Conservation (phyloP, 2,113 vertebrate genomes). For the Pelecanoides urinatrix region DNA sequence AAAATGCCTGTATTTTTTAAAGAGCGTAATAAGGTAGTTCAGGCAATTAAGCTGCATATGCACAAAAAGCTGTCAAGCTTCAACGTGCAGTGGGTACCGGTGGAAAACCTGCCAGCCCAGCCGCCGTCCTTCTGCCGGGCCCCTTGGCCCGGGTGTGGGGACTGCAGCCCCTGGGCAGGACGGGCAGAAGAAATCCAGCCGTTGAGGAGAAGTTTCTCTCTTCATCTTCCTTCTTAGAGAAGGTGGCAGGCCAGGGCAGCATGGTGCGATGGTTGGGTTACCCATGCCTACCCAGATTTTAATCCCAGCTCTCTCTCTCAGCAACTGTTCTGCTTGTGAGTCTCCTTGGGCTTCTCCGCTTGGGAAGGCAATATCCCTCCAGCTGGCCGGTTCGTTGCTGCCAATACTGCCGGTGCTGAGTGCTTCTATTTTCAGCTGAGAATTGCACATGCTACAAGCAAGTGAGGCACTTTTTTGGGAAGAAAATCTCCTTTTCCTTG, state of each 20-base stretch:
- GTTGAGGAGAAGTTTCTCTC: background rate
- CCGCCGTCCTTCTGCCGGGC: fast-evolving
- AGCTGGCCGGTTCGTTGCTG: background rate
- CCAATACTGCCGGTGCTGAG: fast-evolving
- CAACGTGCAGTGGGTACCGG: background rate
- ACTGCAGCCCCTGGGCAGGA: background rate
- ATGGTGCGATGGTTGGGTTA: fast-evolving
- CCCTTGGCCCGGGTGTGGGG: background rate
- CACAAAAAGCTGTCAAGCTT: background rate
- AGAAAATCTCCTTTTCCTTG: background rate
- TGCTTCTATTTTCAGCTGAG: background rate
- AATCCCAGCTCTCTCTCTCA: background rate
- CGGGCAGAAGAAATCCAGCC: background rate
- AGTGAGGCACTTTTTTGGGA: background rate
- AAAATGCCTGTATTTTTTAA: background rate
- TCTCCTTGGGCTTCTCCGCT: background rate
- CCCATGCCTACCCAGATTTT: background rate
- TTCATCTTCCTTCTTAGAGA: background rate
- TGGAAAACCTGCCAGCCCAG: background rate
- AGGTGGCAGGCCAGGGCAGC: background rate
- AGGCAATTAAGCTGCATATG: background rate
- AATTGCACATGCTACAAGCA: background rate
- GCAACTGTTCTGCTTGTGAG: background rate
- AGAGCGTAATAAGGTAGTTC: background rate
- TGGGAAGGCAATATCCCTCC: background rate